These are phyloP conservation scores for Papilio polyxenes DNA, from an alignment of 1,140 invertebrate genomes.

Conservation along the genomic window DNA sequence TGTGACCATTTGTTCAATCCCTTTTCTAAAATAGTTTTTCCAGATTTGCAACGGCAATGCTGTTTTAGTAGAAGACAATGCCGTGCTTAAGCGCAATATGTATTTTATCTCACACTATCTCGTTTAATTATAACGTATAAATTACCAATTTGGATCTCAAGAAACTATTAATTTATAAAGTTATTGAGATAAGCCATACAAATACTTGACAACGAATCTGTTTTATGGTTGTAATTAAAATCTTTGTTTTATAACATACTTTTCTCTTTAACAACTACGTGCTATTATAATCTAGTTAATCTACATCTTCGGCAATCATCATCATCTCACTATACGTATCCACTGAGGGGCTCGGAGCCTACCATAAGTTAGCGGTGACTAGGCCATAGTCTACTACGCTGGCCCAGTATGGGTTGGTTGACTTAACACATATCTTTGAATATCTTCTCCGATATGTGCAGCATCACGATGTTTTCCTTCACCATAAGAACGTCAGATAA, in stretches of 20 bases:
- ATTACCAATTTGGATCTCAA: neutral
- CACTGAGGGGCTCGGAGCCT: no score
- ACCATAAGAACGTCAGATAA: no score
- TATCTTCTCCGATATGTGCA: no score
- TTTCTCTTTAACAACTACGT: neutral
- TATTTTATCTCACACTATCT: conserved; percentile 3
- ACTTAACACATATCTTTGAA: no score
- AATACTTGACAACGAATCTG: neutral
- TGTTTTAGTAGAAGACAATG: neutral
- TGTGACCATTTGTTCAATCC: no score
- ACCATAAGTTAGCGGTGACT: no score
- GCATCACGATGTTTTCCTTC: no score
- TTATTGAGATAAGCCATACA: neutral
- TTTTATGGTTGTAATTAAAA: neutral
- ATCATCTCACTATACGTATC: no score
- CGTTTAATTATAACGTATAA: neutral
- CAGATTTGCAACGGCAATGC: neutral
- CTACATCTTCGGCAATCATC: no score
- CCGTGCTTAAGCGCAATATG: neutral
- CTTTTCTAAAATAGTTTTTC: neutral
- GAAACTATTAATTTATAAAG: neutral
- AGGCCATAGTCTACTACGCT: no score
- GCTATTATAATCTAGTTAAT: neutral
- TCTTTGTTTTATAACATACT: neutral
- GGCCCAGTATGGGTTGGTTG: no score